These are phyloP conservation scores for Isurus oxyrinchus DNA, from an alignment of 2,113 vertebrate genomes.

Conservation along the genomic window DNA sequence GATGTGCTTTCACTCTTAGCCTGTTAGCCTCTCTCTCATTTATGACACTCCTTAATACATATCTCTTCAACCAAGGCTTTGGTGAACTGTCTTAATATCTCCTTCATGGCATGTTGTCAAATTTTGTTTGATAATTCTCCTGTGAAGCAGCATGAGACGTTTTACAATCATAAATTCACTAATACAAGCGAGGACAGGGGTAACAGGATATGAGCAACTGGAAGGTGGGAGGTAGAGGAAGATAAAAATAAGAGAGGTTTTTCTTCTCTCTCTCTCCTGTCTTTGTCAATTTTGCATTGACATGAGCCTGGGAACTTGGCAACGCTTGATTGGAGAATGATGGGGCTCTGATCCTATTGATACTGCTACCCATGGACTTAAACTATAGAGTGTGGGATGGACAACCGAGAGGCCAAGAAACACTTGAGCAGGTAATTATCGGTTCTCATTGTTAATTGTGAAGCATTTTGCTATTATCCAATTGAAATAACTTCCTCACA, in stretches of 20 bases:
- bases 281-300: not conserved
- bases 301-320: not conserved
- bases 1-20: too few relatives aligned
- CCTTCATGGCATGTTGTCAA: too few relatives aligned
- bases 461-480: not conserved
- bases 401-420: not conserved
- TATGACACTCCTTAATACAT: too few relatives aligned
- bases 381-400: not conserved
- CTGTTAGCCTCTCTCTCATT: too few relatives aligned
- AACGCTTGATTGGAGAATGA: not conserved
- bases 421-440: not conserved
- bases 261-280: not conserved
- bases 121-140: too few relatives aligned
- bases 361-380: not conserved
- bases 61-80: too few relatives aligned
- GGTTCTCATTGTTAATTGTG: not conserved
- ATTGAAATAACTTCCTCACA: not conserved
- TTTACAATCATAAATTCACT: too few relatives aligned
- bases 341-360: not conserved
- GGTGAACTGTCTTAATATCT: too few relatives aligned
- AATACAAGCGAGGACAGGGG: too few relatives aligned
- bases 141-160: too few relatives aligned
- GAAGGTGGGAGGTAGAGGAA: too few relatives aligned
- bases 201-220: too few relatives aligned
- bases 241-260: not conserved